Evolutionary conservation across 2,888 invertebrate genomes (phyloP), one percentile per base, ranked within the genome.

Genomic region (Venusia cambrica): DNA sequence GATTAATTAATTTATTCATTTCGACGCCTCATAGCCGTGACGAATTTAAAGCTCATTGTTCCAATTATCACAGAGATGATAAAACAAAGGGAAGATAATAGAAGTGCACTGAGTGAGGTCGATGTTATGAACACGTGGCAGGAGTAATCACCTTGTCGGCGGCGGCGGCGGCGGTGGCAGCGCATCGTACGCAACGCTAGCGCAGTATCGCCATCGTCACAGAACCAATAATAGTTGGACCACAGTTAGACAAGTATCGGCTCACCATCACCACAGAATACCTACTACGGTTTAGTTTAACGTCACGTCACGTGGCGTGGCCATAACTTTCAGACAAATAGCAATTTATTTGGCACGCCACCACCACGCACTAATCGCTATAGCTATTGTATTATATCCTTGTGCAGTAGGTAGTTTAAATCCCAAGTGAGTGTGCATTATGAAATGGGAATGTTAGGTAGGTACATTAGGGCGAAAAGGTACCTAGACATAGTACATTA

Each of bases 111-210:
- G 53, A 67, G 66, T 53, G 53, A 67, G 66, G 63, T 66, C 68
- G 70, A 67, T 57, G 62, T 58, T 61, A 48, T 45, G 44, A 60
- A 47, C 72, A 69, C 63, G 65, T 67, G 64, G 57, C 50, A 52
- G 45, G 39, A 34, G 44, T 36, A 48, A 49, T 32, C 38, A 46
- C 42, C 34, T 38, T 44, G 21, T 32, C 32, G 40, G 27, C 28
- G 36, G n/a, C n/a, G n/a, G n/a, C n/a, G n/a, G n/a, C n/a, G n/a
- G n/a, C n/a, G n/a, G n/a, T n/a, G n/a, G n/a, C n/a, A n/a, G n/a
- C 34, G 28, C 14, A 39, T 30, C 32, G 38, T 26, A n/a, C n/a
- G n/a, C n/a, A n/a, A n/a, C 33, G 31, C 39, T 20, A 15, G 18
- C 31, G 27, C 31, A 31, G 26, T 18, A 27, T 18, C 19, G 31